phyloP scores from a whole-genome alignment of 2,888 invertebrate genomes.

The Lithophane ornitopus region DNA sequence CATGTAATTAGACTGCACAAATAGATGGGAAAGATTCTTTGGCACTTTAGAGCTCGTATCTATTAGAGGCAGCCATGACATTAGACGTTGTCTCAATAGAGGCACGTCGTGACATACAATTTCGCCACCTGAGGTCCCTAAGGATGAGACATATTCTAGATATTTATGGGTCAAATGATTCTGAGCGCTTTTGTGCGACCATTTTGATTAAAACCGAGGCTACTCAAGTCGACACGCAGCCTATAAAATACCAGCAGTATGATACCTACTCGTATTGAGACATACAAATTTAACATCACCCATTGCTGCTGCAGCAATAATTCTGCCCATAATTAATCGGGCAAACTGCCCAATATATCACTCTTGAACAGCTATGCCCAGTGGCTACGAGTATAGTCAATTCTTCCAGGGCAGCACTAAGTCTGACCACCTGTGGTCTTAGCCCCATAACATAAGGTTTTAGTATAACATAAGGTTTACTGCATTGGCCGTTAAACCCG shows the following conservation, averaged over 20 bases:
- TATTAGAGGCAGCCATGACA: not conserved
- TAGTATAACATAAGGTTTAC: conserved; percentile 20
- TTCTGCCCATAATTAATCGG: not conserved
- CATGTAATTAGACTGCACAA: not conserved
- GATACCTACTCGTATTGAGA: not conserved
- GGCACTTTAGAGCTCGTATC: not conserved
- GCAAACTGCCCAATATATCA: conserved; percentile 19
- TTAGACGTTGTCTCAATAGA: not conserved
- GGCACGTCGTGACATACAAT: not conserved
- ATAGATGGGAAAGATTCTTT: not conserved
- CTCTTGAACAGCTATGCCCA: conserved; percentile 16
- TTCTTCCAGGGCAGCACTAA: conserved; percentile 20
- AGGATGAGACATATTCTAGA: not conserved
- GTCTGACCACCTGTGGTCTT: conserved; percentile 41
- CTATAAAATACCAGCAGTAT: not conserved
- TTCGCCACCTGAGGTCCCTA: no score
- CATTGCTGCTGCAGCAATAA: not conserved
- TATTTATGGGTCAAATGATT: not conserved
- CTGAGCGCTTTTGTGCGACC: not conserved
- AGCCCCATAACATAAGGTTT: conserved; percentile 38
- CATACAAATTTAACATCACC: not conserved
- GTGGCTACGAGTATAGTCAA: conserved; percentile 29
- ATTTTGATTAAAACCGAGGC: not conserved
- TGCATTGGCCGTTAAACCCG: conserved; percentile 37
- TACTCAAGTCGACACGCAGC: not conserved